Evolutionary conservation across 2,113 vertebrate genomes (phyloP).

Genomic region (Silurus asotus): DNA sequence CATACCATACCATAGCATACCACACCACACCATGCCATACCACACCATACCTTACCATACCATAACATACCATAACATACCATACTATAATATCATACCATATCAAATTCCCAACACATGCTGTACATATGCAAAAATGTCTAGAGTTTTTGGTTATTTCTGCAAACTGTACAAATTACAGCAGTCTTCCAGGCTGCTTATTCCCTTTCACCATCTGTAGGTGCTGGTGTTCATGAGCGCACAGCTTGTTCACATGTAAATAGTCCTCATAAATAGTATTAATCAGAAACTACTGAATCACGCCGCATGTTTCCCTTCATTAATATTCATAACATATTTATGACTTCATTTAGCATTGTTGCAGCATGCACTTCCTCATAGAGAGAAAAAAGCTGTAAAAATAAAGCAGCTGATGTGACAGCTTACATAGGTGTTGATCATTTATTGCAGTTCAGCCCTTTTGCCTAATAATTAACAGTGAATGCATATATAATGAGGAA

Average conservation of each 20-base stretch:
- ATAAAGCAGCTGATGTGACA: constrained; percentile 15
- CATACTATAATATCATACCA: background rate
- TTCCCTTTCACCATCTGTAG: constrained; percentile 25
- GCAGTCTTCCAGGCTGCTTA: background rate
- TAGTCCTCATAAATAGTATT: constrained; percentile 45
- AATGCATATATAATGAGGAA: background rate
- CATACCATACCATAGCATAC: no score
- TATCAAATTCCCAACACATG: background rate
- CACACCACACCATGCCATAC: no score
- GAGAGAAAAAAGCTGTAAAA: constrained; percentile 7
- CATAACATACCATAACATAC: background rate
- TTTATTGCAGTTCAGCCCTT: constrained; percentile 3
- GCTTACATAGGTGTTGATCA: constrained; percentile 19
- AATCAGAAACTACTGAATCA: constrained; percentile 45
- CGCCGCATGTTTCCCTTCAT: constrained; percentile 41
- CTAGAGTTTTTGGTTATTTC: background rate
- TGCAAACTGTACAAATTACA: background rate
- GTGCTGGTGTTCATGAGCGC: constrained; percentile 18
- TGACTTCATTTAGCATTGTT: constrained; percentile 46
- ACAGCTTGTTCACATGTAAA: constrained; percentile 45
- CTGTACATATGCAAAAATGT: background rate
- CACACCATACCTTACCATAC: background rate
- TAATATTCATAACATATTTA: constrained; percentile 49
- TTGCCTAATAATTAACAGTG: background rate
- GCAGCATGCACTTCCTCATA: constrained; percentile 28